Base-by-base conservation (phyloP, 2,797 vertebrate species). In the Hippoglossus hippoglossus region DNA sequence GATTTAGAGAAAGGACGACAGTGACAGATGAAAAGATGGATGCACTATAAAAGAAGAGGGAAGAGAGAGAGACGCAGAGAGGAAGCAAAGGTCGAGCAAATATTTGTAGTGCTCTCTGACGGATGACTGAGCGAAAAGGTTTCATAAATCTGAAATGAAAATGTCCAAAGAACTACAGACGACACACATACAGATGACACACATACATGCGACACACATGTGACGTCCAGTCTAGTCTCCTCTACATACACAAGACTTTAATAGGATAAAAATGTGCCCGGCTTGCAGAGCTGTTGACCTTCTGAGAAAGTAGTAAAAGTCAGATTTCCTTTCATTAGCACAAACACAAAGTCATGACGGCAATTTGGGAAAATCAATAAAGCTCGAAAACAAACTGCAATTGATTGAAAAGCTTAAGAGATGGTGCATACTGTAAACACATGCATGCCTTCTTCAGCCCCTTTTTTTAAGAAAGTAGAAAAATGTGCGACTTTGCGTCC, bases 281-380 rank as follows among this genome's bases (percentile, higher is more conserved):
- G 39, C 15, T 26, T 9, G 50, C 11, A 67, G 56, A 67, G 53
- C 56, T 47, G 67, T 39, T 84, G 73, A 80, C 76, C 81, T 85
- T 80, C 67, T 67, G 28, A 49, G 63, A 50, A 49, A 68, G 61
- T 7, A 46, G 57, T 34, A 31, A 46, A 67, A 87, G 74, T 67
- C 46, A 47, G 63, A 82, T 81, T 71, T 84, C 63, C 61, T 84
- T 87, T 88, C 66, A 85, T 85, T 86, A 76, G 54, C 53, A 47
- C 73, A 74, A 79, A 80, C 81, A 76, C 63, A 80, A 84, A 85
- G 77, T 67, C 65, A 77, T 73, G 76, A 83, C 56, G 51, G 80
- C 73, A 64, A 72, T 82, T 85, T 79, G 62, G 59, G 72, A 61
- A 63, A 84, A 85, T 91, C 87, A 64, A 89, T 90, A 70, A 70